Base-by-base conservation (phyloP, 1,140 invertebrate genomes). In the Mamestra configurata region DNA sequence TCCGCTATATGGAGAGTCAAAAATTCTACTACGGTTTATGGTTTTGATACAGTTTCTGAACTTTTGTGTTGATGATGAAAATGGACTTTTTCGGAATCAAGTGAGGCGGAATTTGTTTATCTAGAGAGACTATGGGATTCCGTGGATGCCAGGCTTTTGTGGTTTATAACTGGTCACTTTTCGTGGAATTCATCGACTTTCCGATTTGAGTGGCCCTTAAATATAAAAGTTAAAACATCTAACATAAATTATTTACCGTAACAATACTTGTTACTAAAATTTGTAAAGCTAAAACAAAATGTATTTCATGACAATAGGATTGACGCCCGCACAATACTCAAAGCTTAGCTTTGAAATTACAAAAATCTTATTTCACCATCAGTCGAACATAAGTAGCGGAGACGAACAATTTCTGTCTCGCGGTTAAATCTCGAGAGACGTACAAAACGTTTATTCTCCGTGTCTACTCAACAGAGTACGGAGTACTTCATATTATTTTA, bases 391-490 rank as follows among this genome's bases (percentile, higher is more conserved):
- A 76, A 76, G 73, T 76, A 64, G 40, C 71, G 24, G 22, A n/a
- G 40, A n/a, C 22, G 24, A 76, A 57, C 40, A 76, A 76, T 76
- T 61, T 76, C 73, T 51, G 43, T 76, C 73, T 64, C 57, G 55
- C 73, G 40, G 73, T 76, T 76, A 61, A 76, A 76, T 61, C 73
- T 76, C 73, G 10, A 49, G 73, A 64, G 55, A 37, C 27, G 57
- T 31, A 61, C 73, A 76, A 76, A 76, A 76, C 73, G 73, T 76
- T 73, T 61, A 76, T 64, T 76, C 55, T 61, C 46, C 73, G 57
- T 64, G 57, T 35, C 40, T 49, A 61, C 40, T 49, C 18, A 49
- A 64, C 57, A 51, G 24, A 20, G 37, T 64, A 49, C 11, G 27
- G 55, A 76, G 64, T 51, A 61, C 57, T 76, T 46, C 53, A 46